Base-by-base conservation (phyloP, 2,888 invertebrate species). In the Eilema griseolum region DNA sequence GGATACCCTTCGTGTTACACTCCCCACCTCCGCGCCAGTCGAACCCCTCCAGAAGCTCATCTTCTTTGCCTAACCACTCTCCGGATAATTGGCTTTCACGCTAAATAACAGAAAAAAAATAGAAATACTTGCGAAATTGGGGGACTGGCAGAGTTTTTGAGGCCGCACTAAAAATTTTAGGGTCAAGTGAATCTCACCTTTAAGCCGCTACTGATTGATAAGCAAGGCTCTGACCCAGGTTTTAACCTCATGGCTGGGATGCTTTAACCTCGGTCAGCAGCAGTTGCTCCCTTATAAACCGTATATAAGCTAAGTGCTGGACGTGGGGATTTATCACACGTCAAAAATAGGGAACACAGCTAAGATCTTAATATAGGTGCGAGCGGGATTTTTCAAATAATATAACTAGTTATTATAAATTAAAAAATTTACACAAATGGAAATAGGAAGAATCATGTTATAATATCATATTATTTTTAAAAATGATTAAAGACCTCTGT, bases 1-100 rank as follows among this genome's bases (percentile, higher is more conserved):
- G 95, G 80, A 99, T 99, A 46, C 99, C 99, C 12, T 98, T 98
- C n/a, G 99, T 99, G 86, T 99, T 98, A 66, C 98, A 96, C 87
- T 98, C 98, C 1, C 98, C 97, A 14, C 99, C 99, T 1, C 98
- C 98, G 82, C 98, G 96, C 99, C 99, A 99, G 33, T 98, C 97
- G 90, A 99, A 99, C 0, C 99, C 99, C 64, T 96, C 96, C 72
- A 99, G 91, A 0, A 98, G 98, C 20, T 82, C 83, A 26, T 97
- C 96, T 61, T 98, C 97, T 70, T 96, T 96, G 10, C 98, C 98
- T 76, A 99, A 91, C 99, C 87, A 87, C 20, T 77, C 76, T 0
- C 83, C 81, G 67, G 66, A 74, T n/a, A 76, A 56, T 26, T 85
- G 86, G 52, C 73, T 75, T n/a, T 62, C 62, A 3, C 82, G 79